Evolutionary conservation across 2,797 vertebrate species (phyloP).

Genomic region (Emys orbicularis): DNA sequence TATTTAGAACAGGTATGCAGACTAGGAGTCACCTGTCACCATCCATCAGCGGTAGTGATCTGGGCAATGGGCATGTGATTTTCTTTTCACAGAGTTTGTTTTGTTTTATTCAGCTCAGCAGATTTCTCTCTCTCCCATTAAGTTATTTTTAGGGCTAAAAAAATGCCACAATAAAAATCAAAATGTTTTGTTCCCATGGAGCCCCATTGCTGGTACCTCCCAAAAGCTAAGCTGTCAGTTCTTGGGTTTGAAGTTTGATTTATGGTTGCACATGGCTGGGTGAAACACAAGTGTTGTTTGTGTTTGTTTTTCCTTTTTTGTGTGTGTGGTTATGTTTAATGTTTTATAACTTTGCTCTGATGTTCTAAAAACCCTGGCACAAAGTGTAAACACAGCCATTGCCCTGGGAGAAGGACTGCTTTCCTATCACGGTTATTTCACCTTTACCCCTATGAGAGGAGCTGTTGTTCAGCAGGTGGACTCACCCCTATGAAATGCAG

Average conservation of each 20-base stretch:
- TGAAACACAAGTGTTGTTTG: neutral
- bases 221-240: neutral
- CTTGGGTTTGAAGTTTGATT: neutral
- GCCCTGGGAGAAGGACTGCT: neutral
- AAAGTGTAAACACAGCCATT: neutral
- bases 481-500: neutral
- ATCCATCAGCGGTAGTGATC: neutral
- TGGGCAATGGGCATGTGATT: fast-evolving
- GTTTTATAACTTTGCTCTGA: neutral
- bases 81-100: neutral
- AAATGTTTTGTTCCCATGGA: neutral
- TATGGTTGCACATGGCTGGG: fast-evolving
- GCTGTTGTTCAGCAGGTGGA: neutral
- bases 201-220: neutral
- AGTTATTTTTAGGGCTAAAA: neutral
- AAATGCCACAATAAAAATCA: neutral
- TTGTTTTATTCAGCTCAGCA: neutral
- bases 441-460: neutral
- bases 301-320: neutral
- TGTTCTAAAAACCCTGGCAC: neutral
- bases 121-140: neutral
- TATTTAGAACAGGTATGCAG: neutral
- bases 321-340: neutral
- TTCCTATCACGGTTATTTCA: neutral
- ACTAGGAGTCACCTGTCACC: neutral